Percentiles rank a stretch among this genome's conserved stretches.
These are phyloP conservation scores for Arion vulgaris DNA, from an alignment of 1,140 invertebrate species.

Conservation along the genomic window DNA sequence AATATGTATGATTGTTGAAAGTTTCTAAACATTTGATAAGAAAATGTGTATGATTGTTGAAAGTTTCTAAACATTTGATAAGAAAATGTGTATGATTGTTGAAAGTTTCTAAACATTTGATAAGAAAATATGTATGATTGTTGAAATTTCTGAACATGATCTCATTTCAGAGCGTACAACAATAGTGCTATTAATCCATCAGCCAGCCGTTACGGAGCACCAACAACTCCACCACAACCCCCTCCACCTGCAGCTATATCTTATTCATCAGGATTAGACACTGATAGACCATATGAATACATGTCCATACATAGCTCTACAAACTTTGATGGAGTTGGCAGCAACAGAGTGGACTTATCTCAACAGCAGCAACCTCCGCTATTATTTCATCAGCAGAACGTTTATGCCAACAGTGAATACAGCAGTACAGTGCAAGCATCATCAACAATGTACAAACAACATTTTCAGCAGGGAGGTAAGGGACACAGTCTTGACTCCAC, in stretches of 20 bases:
- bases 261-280: slow-evolving; percentile 2
- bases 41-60: too few relatives aligned
- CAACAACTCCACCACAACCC: neutral
- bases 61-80: too few relatives aligned
- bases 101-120: too few relatives aligned
- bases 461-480: neutral
- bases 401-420: neutral
- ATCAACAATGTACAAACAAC: slow-evolving; percentile 10
- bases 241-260: slow-evolving; percentile 35
- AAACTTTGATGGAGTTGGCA: neutral
- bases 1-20: too few relatives aligned
- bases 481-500: slow-evolving; percentile 12
- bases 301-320: slow-evolving; percentile 45
- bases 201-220: slow-evolving; percentile 18
- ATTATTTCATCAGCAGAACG: neutral
- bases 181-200: slow-evolving; percentile 49
- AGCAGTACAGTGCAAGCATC: neutral
- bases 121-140: too few relatives aligned
- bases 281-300: slow-evolving; percentile 64
- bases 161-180: slow-evolving; percentile 53
- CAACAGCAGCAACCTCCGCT: slow-evolving; percentile 5
- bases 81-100: too few relatives aligned
- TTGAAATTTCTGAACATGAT: too few relatives aligned
- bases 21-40: too few relatives aligned
- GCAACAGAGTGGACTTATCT: slow-evolving; percentile 20